phyloP scores from a whole-genome alignment of 2,888 invertebrate genomes.

The Alloscopus bannaensis region DNA sequence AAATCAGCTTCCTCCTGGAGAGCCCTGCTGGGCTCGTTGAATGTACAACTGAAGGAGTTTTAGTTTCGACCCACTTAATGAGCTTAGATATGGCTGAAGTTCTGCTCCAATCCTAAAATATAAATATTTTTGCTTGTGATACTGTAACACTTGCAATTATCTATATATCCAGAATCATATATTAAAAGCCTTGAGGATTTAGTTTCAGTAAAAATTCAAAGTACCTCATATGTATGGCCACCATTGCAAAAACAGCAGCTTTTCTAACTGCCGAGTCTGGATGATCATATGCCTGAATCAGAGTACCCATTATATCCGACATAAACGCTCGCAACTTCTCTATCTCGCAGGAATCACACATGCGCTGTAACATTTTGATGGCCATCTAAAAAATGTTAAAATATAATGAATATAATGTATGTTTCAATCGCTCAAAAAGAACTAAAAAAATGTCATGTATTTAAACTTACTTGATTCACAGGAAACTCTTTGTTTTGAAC shows the following conservation, averaged over 20 bases:
- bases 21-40: constrained; percentile 78
- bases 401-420: constrained; percentile 12
- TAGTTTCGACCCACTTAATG: constrained; percentile 92
- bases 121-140: too few relatives aligned
- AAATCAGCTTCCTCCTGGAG: constrained; percentile 63
- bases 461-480: constrained; percentile 81
- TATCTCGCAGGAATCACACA: constrained; percentile 71
- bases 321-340: constrained; percentile 69
- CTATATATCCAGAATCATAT: too few relatives aligned
- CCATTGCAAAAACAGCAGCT: constrained; percentile 98
- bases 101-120: constrained; percentile 70
- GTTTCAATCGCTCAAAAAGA: not conserved
- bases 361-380: constrained; percentile 73
- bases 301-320: constrained; percentile 70
- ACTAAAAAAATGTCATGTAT: not conserved
- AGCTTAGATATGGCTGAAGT: constrained; percentile 83
- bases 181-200: not conserved
- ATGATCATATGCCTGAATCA: constrained; percentile 89
- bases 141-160: too few relatives aligned
- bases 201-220: not conserved
- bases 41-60: constrained; percentile 89
- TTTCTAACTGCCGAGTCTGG: constrained; percentile 94
- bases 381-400: constrained; percentile 73
- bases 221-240: constrained; percentile 88
- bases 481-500: constrained; percentile 92